phyloP scores from a whole-genome alignment of 1,140 invertebrate genomes.

The Sminthurinus signatus region DNA sequence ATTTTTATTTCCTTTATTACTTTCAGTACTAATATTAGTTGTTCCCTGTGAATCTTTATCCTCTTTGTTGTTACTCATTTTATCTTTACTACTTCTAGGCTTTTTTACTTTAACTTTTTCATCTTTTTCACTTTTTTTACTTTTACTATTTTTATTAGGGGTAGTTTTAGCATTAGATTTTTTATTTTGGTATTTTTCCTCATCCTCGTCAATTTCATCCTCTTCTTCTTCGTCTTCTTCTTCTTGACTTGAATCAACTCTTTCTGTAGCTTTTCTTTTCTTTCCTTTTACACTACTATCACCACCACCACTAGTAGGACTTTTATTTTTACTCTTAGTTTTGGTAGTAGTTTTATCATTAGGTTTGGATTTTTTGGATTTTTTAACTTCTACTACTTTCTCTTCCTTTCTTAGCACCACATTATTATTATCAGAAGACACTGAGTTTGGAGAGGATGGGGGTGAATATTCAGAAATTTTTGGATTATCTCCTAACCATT shows the following conservation, averaged over 20 bases:
- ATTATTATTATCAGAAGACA: conserved; percentile 19
- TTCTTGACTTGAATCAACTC: not conserved
- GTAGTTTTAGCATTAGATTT: too few species aligned
- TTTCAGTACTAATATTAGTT: not conserved
- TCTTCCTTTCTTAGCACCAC: conserved; percentile 1
- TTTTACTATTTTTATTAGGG: too few species aligned
- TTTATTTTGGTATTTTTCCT: too few species aligned
- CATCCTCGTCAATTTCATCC: not conserved
- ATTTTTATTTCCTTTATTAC: conserved; percentile 9
- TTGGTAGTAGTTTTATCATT: not conserved
- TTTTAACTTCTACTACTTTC: not conserved
- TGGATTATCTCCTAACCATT: conserved; percentile 77
- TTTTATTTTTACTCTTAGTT: not conserved
- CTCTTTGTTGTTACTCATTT: too few species aligned
- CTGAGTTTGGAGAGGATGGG: not conserved
- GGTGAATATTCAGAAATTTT: conserved; percentile 18
- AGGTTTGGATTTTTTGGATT: too few species aligned
- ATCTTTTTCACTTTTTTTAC: not conserved
- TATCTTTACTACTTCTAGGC: not conserved
- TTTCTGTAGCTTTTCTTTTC: too few species aligned
- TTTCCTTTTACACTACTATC: too few species aligned
- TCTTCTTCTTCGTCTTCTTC: not conserved
- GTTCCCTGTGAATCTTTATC: not conserved
- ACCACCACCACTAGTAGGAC: too few species aligned
- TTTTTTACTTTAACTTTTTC: not conserved